Evolutionary conservation across 1,140 invertebrate species (phyloP).

Genomic region (Oscheius sp.): DNA sequence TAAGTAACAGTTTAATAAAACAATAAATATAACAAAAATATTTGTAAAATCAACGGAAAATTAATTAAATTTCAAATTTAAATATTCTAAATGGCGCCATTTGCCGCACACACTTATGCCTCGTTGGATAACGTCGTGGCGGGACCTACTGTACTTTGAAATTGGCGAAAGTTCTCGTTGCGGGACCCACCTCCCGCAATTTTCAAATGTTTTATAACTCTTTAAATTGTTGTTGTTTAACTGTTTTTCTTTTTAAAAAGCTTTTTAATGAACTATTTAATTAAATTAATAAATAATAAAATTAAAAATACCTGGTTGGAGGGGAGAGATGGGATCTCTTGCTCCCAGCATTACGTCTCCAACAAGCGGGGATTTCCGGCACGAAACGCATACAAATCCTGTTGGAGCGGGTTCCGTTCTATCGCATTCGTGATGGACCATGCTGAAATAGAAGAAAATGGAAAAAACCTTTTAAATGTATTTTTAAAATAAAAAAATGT

Average conservation of each 20-base stretch:
- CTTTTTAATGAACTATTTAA: not conserved
- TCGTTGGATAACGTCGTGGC: too few relatives aligned
- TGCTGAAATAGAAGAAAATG: constrained; percentile 5
- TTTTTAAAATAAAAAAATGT: not conserved
- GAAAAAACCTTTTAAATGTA: not conserved
- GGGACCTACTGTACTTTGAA: too few relatives aligned
- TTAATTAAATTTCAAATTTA: too few relatives aligned
- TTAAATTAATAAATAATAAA: not conserved
- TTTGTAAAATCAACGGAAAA: too few relatives aligned
- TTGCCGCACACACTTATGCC: too few relatives aligned
- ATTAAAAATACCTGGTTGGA: not conserved
- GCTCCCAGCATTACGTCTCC: constrained; percentile 2
- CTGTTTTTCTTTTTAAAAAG: not conserved
- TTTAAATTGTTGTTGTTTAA: not conserved
- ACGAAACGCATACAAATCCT: not conserved
- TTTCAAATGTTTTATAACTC: too few relatives aligned
- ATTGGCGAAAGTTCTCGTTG: too few relatives aligned
- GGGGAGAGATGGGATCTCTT: not conserved
- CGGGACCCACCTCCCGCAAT: too few relatives aligned
- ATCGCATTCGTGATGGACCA: constrained; percentile 9
- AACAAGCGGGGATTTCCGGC: constrained; percentile 1
- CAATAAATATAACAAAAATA: too few relatives aligned
- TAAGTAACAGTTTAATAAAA: too few relatives aligned
- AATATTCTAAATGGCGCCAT: too few relatives aligned
- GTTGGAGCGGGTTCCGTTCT: not conserved